These are phyloP conservation scores for Oscheius onirici DNA, from an alignment of 2,888 invertebrate genomes.

Conservation along the genomic window DNA sequence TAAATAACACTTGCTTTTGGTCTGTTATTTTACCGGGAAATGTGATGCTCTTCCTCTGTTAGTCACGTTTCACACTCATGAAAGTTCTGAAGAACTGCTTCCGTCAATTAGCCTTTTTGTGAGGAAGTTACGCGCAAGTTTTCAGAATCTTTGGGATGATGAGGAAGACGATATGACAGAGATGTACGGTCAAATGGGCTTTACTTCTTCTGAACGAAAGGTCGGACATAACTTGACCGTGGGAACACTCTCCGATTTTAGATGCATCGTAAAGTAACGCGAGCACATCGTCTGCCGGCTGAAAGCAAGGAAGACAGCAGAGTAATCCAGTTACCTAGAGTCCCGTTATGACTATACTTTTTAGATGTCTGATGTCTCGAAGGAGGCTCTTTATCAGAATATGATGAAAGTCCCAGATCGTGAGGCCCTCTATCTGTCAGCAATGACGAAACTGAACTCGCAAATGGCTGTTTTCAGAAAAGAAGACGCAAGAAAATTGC, in stretches of 20 bases:
- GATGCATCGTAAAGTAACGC: constrained; percentile 20
- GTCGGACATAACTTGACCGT: background rate
- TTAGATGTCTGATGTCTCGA: constrained; percentile 22
- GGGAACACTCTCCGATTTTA: background rate
- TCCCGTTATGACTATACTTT: background rate
- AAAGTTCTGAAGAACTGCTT: too few species aligned
- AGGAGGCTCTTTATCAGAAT: constrained; percentile 11
- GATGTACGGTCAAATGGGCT: constrained; percentile 27
- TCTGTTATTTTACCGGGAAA: too few species aligned
- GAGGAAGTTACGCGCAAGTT: background rate
- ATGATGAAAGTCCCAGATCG: constrained; percentile 20
- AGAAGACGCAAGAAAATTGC: constrained; percentile 26
- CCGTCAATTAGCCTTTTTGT: too few species aligned
- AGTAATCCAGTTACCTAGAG: background rate
- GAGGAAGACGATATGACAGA: constrained; percentile 32
- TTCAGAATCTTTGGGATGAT: constrained; percentile 33
- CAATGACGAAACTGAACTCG: background rate
- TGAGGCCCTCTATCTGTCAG: constrained; percentile 21
- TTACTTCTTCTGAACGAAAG: constrained; percentile 21
- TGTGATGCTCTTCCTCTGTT: too few species aligned
- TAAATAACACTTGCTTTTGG: too few species aligned
- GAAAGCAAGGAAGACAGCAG: constrained; percentile 18
- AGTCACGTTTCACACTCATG: too few species aligned
- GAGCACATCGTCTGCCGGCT: constrained; percentile 24
- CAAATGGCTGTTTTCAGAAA: constrained; percentile 12